These are phyloP conservation scores for Lasioglossum baleicum DNA, from an alignment of 1,140 invertebrate species.

Conservation along the genomic window DNA sequence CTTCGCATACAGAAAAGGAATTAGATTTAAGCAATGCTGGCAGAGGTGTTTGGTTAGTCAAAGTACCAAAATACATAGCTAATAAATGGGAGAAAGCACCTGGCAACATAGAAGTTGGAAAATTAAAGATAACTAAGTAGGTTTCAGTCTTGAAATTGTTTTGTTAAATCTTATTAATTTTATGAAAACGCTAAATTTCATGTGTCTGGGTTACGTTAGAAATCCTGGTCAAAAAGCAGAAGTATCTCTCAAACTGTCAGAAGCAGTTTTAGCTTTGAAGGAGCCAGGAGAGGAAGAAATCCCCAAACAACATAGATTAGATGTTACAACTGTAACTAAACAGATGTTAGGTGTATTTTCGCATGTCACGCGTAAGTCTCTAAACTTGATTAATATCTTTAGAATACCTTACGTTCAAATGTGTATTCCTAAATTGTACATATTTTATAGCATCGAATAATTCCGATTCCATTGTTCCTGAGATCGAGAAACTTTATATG, in stretches of 20 bases:
- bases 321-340: conserved; percentile 91
- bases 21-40: conserved; percentile 93
- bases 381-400: background rate
- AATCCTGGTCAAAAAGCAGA: conserved; percentile 85
- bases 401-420: background rate
- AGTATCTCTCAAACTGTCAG: conserved; percentile 85
- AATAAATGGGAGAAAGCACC: conserved; percentile 93
- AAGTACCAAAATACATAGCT: conserved; percentile 97
- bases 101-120: conserved; percentile 88
- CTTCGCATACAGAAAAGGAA: conserved; percentile 85
- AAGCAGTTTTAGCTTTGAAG: conserved; percentile 86
- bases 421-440: conserved; percentile 35
- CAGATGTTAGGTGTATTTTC: conserved; percentile 95
- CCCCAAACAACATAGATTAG: conserved; percentile 93
- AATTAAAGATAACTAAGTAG: conserved; percentile 87
- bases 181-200: conserved; percentile 14
- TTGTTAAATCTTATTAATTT: conserved; percentile 1
- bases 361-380: conserved; percentile 85
- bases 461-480: conserved; percentile 84
- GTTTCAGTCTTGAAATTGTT: conserved; percentile 37
- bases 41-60: conserved; percentile 96
- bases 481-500: conserved; percentile 91
- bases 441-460: conserved; percentile 80
- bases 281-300: conserved; percentile 87
- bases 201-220: conserved; percentile 60